Percentiles rank a stretch among this genome's conserved stretches.
These are phyloP conservation scores for Epinephelus malabaricus DNA, from an alignment of 2,797 vertebrate species.

Conservation along the genomic window DNA sequence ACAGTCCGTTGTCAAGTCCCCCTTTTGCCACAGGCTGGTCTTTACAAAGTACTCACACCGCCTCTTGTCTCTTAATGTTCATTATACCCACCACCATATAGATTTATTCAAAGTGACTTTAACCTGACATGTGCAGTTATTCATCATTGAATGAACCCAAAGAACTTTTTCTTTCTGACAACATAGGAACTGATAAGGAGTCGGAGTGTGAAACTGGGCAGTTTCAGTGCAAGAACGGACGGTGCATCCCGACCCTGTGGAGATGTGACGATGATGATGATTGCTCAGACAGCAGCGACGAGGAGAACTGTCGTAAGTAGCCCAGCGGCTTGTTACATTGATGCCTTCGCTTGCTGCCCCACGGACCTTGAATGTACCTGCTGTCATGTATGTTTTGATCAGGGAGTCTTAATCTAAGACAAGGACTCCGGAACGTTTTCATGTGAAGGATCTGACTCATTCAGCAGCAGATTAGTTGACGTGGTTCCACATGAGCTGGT, in stretches of 20 bases:
- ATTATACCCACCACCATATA: no score
- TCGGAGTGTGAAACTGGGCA: constrained; percentile 93
- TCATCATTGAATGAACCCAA: not conserved
- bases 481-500: not conserved
- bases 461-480: not conserved
- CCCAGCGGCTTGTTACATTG: not conserved
- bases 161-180: not conserved
- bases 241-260: constrained; percentile 96
- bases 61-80: not conserved
- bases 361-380: not conserved
- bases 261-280: constrained; percentile 97
- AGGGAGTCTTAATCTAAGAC: not conserved
- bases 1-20: not conserved
- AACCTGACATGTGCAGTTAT: not conserved
- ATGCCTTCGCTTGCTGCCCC: not conserved
- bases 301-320: constrained; percentile 97
- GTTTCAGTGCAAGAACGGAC: constrained; percentile 94
- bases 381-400: not conserved
- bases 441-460: constrained; percentile 3
- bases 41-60: not conserved
- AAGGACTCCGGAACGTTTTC: not conserved
- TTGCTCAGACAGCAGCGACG: constrained; percentile 96
- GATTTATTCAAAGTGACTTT: not conserved
- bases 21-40: not conserved
- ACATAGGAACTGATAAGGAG: constrained; percentile 85